Percentiles rank a stretch among this genome's conserved stretches.
Conservation (phyloP, 2,113 vertebrate species). For the Rutilus rutilus region DNA sequence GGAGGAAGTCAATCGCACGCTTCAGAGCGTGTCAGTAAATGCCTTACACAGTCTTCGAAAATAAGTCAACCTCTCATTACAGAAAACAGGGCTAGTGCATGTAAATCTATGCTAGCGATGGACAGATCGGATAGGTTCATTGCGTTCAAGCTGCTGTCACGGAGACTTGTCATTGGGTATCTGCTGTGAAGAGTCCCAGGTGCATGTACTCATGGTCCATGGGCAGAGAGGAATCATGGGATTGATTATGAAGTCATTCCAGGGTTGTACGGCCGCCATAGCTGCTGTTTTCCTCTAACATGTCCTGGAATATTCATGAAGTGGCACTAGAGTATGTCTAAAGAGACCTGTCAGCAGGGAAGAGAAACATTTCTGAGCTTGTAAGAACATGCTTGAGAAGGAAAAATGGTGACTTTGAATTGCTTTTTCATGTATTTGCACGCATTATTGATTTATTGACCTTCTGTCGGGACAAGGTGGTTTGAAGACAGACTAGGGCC, state of each 20-base stretch:
- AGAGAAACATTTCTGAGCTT: slow-evolving; percentile 30
- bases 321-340: not conserved
- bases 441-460: slow-evolving; percentile 51
- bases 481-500: slow-evolving; percentile 23
- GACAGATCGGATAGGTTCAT: not conserved
- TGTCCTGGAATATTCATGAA: slow-evolving; percentile 36
- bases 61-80: slow-evolving; percentile 21
- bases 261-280: not conserved
- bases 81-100: not conserved
- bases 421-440: slow-evolving; percentile 41
- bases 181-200: not conserved
- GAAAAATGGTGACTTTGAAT: slow-evolving; percentile 25
- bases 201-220: slow-evolving; percentile 9
- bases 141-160: not conserved
- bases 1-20: slow-evolving; percentile 39
- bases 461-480: slow-evolving; percentile 36
- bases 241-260: slow-evolving; percentile 35
- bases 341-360: slow-evolving; percentile 19
- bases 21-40: slow-evolving; percentile 23
- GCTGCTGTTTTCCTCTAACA: not conserved
- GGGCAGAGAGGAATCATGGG: slow-evolving; percentile 16
- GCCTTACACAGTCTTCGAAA: slow-evolving; percentile 25
- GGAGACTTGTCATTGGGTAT: not conserved
- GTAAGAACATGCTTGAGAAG: slow-evolving; percentile 18
- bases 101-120: not conserved